Conservation (phyloP, 2,888 invertebrate genomes). For the Pterobdella sp. region DNA sequence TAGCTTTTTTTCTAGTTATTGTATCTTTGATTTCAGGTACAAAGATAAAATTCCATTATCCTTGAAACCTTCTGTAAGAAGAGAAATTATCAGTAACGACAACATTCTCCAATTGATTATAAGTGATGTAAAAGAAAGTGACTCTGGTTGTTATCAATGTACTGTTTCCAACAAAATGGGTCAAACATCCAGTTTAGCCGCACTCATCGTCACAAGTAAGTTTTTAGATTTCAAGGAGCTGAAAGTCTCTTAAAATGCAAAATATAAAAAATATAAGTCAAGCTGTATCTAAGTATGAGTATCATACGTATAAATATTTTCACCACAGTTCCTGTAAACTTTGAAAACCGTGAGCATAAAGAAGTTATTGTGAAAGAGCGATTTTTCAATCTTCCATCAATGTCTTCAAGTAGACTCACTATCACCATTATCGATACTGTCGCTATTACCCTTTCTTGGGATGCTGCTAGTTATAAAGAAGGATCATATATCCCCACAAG, state of each 20-base stretch:
- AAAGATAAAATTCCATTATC: constrained; percentile 24
- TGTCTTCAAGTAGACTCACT: constrained; percentile 47
- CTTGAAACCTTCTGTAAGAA: neutral
- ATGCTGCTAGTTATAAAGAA: constrained; percentile 30
- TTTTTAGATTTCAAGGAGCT: neutral
- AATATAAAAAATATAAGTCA: too few relatives aligned
- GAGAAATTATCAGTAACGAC: neutral
- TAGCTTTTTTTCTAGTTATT: neutral
- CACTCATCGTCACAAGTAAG: constrained; percentile 21
- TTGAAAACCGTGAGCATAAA: neutral
- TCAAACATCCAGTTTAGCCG: constrained; percentile 23
- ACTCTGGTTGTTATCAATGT: constrained; percentile 27
- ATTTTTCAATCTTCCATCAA: constrained; percentile 41
- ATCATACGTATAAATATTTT: neutral
- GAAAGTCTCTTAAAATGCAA: too few relatives aligned
- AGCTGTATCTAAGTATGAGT: neutral
- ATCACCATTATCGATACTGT: constrained; percentile 41
- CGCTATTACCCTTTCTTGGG: constrained; percentile 43
- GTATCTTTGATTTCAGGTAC: constrained; percentile 11
- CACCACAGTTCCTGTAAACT: neutral
- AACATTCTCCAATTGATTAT: constrained; percentile 16
- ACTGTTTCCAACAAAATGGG: constrained; percentile 16
- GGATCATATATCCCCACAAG: neutral
- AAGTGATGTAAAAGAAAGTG: constrained; percentile 7
- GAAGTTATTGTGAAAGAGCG: neutral